Evolutionary conservation across 2,113 vertebrate species (phyloP).

Genomic region (Mesocricetus auratus): DNA sequence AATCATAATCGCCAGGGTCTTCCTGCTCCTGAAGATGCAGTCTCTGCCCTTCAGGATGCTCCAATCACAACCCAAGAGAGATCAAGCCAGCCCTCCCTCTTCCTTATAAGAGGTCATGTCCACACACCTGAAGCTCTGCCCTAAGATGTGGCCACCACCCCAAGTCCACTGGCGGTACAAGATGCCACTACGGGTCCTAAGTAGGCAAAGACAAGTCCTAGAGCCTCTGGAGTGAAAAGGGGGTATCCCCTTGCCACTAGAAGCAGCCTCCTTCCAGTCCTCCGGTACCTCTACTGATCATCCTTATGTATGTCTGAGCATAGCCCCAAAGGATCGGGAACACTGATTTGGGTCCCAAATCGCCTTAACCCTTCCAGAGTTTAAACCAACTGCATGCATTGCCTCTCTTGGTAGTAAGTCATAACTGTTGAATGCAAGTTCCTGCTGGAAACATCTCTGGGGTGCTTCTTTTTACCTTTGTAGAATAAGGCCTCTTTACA

Average conservation of each 20-base stretch:
- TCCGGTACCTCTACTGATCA: not conserved
- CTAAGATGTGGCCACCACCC: too few species aligned
- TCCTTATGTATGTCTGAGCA: not conserved
- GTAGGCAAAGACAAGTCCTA: not conserved
- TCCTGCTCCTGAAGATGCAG: too few species aligned
- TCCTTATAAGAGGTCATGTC: too few species aligned
- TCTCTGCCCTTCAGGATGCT: too few species aligned
- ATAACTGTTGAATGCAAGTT: not conserved
- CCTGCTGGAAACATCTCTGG: not conserved
- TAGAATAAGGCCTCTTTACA: not conserved
- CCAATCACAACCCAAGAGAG: too few species aligned
- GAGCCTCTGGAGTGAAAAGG: not conserved
- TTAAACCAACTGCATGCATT: not conserved
- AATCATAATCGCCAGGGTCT: too few species aligned
- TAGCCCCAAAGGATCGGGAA: not conserved
- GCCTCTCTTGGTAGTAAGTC: not conserved
- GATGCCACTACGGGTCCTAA: too few species aligned
- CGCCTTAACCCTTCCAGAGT: not conserved
- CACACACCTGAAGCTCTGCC: too few species aligned
- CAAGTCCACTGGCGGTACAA: too few species aligned
- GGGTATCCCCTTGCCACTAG: not conserved
- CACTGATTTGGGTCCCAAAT: not conserved
- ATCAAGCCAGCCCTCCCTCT: too few species aligned
- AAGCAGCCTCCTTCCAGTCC: not conserved
- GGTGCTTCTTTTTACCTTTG: not conserved